These are phyloP conservation scores for Riptortus pedestris DNA, from an alignment of 1,140 invertebrate species.

Conservation along the genomic window DNA sequence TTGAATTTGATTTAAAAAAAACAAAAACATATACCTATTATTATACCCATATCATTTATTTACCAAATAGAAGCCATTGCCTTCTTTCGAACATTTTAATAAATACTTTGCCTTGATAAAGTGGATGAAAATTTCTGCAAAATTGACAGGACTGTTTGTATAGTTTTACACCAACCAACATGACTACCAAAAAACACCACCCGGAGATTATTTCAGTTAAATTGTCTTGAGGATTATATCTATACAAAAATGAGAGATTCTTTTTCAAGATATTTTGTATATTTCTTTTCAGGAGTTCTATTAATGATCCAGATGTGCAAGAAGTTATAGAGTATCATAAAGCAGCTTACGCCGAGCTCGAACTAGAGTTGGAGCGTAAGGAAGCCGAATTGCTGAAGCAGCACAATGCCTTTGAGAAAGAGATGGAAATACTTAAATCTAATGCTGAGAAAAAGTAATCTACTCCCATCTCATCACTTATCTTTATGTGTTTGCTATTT, in stretches of 20 bases:
- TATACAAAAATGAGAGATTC: no score
- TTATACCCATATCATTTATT: no score
- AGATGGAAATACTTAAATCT: background rate
- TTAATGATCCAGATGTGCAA: constrained; percentile 17
- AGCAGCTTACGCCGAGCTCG: background rate
- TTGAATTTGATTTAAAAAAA: no score
- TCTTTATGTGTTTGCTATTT: background rate
- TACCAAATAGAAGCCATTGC: no score
- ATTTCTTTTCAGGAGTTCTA: constrained; percentile 1
- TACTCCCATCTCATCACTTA: background rate
- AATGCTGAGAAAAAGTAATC: constrained; percentile 7
- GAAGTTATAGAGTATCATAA: constrained; percentile 13
- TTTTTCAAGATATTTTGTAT: background rate
- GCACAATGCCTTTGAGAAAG: background rate
- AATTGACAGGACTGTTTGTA: background rate
- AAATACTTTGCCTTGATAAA: background rate
- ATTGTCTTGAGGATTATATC: no score
- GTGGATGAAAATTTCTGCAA: background rate
- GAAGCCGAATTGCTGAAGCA: background rate
- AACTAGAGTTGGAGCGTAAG: background rate
- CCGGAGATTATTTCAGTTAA: no score
- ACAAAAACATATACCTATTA: no score
- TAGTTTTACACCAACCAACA: background rate
- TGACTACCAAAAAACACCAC: no score
- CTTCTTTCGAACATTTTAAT: background rate